These are phyloP conservation scores for Solenopsis invicta DNA, from an alignment of 1,140 invertebrate species.

Conservation along the genomic window DNA sequence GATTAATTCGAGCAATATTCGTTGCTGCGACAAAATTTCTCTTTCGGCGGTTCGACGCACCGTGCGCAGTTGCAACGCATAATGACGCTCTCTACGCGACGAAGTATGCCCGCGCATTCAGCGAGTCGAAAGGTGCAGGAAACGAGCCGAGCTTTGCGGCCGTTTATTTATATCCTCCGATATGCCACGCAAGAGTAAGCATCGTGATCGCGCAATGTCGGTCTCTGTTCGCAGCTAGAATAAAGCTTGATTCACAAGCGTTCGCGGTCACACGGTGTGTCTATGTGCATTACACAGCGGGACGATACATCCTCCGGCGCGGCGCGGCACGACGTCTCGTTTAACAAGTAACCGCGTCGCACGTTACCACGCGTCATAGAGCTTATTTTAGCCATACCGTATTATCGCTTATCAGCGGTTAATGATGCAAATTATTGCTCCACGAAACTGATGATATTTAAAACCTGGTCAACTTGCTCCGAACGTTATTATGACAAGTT, in stretches of 20 bases:
- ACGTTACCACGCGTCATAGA: neutral
- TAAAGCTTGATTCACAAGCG: slow-evolving; percentile 65
- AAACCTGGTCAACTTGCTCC: neutral
- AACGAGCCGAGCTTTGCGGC: slow-evolving; percentile 67
- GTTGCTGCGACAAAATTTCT: slow-evolving; percentile 11
- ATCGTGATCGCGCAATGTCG: slow-evolving; percentile 77
- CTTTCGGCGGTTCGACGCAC: slow-evolving; percentile 51
- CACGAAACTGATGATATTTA: slow-evolving; percentile 7
- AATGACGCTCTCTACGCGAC: slow-evolving; percentile 18
- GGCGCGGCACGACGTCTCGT: neutral
- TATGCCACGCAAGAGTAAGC: slow-evolving; percentile 76
- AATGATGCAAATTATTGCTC: slow-evolving; percentile 13
- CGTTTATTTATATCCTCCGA: slow-evolving; percentile 76
- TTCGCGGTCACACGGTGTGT: neutral
- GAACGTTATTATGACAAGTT: neutral
- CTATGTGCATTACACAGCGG: neutral
- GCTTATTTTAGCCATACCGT: slow-evolving; percentile 10
- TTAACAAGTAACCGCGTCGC: slow-evolving; percentile 25
- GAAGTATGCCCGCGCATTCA: slow-evolving; percentile 40
- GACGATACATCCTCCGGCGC: neutral
- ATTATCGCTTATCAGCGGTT: slow-evolving; percentile 40
- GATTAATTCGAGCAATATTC: neutral
- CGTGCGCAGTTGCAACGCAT: slow-evolving; percentile 35
- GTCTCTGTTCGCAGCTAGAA: slow-evolving; percentile 43
- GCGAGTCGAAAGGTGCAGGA: slow-evolving; percentile 73